Evolutionary conservation across 2,113 vertebrate species (phyloP), one percentile per base, ranked within the genome.

Genomic region (Hemiprocne comata): DNA sequence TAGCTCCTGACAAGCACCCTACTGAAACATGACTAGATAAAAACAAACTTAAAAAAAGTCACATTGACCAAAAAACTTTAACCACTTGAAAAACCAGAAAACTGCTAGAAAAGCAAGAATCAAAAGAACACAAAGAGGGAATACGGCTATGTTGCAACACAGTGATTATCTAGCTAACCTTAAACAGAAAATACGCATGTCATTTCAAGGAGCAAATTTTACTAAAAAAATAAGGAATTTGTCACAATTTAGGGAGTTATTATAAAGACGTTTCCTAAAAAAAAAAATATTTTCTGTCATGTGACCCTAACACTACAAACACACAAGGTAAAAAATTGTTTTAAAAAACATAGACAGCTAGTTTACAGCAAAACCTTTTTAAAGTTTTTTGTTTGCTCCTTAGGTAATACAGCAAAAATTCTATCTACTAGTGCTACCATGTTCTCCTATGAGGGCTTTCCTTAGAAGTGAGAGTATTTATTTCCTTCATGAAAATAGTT

Each of bases 1-100:
- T 75, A 90, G 91, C 87, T 95, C 94, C 97, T 95, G 93, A 95
- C 86, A 97, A 97, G 89, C 72, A 90, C 58, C 93, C 95, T 78
- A 92, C n/a, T 80, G 88, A 93, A 97, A 96, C 46, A 80, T 29
- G 55, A 77, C 94, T 82, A 46, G 29, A 94, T 73, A 93, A 95
- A 96, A 84, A 53, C 74, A 60, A 90, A 54, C 14, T 46, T 14
- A 24, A 21, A 29, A 82, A 20, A 29, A 82, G 87, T 76, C 81
- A 86, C 31, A 17, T 23, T 73, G 84, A 93, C 89, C 74, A 91
- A 88, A 90, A 91, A 65, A 4, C 5, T 69, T 62, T n/a, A 84
- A 73, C 42, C 83, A 92, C 71, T 75, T 95, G 71, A 85, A 95
- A 95, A 95, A 85, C 73, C 66, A 95, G n/a, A 67, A 75, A 87